These are phyloP conservation scores for Leptodactylus fallax DNA, from an alignment of 2,797 vertebrate species.

Conservation along the genomic window DNA sequence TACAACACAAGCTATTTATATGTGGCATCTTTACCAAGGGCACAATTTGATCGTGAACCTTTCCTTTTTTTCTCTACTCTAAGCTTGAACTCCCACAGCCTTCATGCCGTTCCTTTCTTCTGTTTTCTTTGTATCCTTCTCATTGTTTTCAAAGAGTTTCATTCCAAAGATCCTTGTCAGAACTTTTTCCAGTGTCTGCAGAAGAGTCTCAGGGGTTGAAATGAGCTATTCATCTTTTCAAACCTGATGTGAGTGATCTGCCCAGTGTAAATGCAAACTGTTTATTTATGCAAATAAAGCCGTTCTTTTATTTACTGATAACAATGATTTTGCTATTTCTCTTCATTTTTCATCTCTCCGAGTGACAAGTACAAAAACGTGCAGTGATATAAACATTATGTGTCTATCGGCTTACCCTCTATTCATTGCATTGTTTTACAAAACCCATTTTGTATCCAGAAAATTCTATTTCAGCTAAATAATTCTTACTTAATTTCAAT, in stretches of 20 bases:
- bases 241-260: conserved; percentile 59
- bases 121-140: conserved; percentile 56
- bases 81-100: conserved; percentile 59
- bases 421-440: conserved; percentile 7
- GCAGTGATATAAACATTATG: conserved; percentile 23
- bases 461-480: not conserved
- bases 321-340: conserved; percentile 56
- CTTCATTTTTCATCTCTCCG: conserved; percentile 48
- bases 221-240: conserved; percentile 62
- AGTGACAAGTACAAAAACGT: conserved; percentile 46
- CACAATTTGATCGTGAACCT: conserved; percentile 59
- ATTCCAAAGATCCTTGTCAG: conserved; percentile 63
- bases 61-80: conserved; percentile 52
- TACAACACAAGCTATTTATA: conserved; percentile 53
- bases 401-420: conserved; percentile 17
- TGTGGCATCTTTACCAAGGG: conserved; percentile 58
- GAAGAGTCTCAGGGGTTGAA: conserved; percentile 60
- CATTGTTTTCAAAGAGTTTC: conserved; percentile 63
- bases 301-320: conserved; percentile 60
- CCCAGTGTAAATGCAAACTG: conserved; percentile 58
- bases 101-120: conserved; percentile 59
- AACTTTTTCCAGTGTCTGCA: conserved; percentile 62
- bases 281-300: conserved; percentile 63
- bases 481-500: not conserved
- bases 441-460: not conserved